These are phyloP conservation scores for Tinea pellionella DNA, from an alignment of 2,888 invertebrate species.

Conservation along the genomic window DNA sequence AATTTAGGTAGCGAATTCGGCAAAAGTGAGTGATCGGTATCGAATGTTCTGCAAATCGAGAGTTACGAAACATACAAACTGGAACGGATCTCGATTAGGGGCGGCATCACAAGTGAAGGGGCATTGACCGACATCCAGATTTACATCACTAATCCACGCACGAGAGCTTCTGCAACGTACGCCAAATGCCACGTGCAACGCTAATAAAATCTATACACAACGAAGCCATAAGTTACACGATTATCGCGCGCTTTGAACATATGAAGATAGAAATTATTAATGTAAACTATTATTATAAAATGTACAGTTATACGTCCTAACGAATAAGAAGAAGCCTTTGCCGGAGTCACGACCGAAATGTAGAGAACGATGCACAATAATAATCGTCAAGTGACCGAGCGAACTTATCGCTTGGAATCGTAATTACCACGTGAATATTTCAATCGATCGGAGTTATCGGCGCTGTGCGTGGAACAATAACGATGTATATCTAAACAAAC, in stretches of 20 bases:
- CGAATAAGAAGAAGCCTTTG: background rate
- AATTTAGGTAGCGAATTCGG: background rate
- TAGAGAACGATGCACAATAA: background rate
- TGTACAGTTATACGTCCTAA: background rate
- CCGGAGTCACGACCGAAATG: conserved; percentile 26
- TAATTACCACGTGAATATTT: conserved; percentile 63
- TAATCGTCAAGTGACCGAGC: conserved; percentile 3
- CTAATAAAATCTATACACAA: background rate
- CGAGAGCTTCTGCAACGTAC: conserved; percentile 49
- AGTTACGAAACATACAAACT: conserved; percentile 47
- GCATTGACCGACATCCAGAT: conserved; percentile 66
- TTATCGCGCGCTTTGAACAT: background rate
- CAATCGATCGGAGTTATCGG: conserved; percentile 54
- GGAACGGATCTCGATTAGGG: conserved; percentile 48
- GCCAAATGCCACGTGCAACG: conserved; percentile 21
- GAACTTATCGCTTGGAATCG: conserved; percentile 49
- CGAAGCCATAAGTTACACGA: background rate
- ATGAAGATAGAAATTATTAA: background rate
- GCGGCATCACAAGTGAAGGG: conserved; percentile 43
- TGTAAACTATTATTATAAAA: conserved; percentile 4
- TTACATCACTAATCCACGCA: conserved; percentile 62
- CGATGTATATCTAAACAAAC: conserved; percentile 42
- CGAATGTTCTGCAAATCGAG: conserved; percentile 28
- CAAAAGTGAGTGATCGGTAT: background rate
- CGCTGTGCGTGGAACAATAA: conserved; percentile 51